Evolutionary conservation across 2,113 vertebrate species (phyloP), one percentile per base, ranked within the genome.

Genomic region (Callorhinus ursinus): DNA sequence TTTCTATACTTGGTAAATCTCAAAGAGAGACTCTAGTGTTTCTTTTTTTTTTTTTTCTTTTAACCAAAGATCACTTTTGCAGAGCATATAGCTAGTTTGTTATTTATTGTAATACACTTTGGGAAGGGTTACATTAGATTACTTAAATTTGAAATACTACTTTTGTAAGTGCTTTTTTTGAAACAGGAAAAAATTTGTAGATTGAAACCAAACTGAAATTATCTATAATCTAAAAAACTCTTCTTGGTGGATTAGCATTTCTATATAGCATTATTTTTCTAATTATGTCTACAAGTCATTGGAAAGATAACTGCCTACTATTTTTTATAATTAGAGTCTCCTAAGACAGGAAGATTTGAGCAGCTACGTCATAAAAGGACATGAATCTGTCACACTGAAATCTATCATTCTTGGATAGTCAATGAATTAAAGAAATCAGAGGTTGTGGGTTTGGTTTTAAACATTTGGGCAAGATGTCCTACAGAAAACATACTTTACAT

Each of bases 221-320:
- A 36, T 93, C 59, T 57, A 14, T 77, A 61, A 55, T 31, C 11
- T 83, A 71, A 12, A 91, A 77, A 92, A 57, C 13, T 36, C 12
- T 81, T 81, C 24, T 74, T 13, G 7, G n/a, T 86, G 28, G 6
- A 16, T 67, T 76, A 33, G 21, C 36, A 93, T 90, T 85, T 94
- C 33, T 92, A 59, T 67, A 86, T 33, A 93, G 9, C 36, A 82
- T 83, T 65, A 59, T 49, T 42, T 91, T 88, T 95, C 53, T 92
- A 39, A 87, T 33, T 79, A 36, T n/a, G 22, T 79, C 21, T 95
- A 57, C 7, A 36, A 61, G 14, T 91, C 21, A 80, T 79, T 83
- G 82, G 22, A 74, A 82, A 93, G n/a, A 59, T 80, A 84, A 83
- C 11, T 88, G 19, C 42, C 83, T 88, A 83, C 7, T n/a, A 46